phyloP scores from a whole-genome alignment of 2,113 vertebrate genomes.

The Limnothrissa miodon region DNA sequence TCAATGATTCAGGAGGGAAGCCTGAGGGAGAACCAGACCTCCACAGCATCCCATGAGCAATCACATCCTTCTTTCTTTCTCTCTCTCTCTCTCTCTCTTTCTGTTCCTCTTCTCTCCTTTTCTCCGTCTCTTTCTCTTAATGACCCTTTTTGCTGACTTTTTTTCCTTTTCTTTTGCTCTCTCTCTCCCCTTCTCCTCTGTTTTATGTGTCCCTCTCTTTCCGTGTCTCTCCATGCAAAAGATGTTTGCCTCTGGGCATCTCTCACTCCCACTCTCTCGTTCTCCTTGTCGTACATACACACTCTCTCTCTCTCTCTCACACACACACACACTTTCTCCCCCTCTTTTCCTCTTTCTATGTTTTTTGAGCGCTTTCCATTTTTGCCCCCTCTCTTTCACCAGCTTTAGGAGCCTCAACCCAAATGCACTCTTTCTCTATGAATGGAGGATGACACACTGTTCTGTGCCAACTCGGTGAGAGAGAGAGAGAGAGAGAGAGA shows the following conservation, averaged over 20 bases:
- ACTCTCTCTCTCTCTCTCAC: not conserved
- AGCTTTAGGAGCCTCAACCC: not conserved
- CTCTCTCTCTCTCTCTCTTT: not conserved
- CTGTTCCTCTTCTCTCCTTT: not conserved
- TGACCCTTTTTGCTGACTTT: not conserved
- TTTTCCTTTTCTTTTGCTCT: not conserved
- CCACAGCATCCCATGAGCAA: not conserved
- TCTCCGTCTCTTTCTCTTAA: not conserved
- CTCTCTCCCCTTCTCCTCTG: not conserved
- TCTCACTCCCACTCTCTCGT: not conserved
- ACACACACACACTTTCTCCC: not conserved
- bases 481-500: not conserved
- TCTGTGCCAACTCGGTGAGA: not conserved
- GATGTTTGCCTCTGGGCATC: not conserved
- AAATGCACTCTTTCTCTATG: conserved; percentile 23
- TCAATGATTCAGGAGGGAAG: not conserved
- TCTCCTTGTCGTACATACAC: too few relatives aligned
- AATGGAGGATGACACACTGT: conserved; percentile 16
- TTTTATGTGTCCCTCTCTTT: not conserved
- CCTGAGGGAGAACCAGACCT: not conserved
- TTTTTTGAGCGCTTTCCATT: not conserved
- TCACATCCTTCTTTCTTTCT: not conserved
- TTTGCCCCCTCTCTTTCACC: conserved; percentile 20
- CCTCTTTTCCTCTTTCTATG: not conserved
- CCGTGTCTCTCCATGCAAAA: not conserved